These are phyloP conservation scores for Deilephila elpenor DNA, from an alignment of 2,888 invertebrate genomes.

Conservation along the genomic window DNA sequence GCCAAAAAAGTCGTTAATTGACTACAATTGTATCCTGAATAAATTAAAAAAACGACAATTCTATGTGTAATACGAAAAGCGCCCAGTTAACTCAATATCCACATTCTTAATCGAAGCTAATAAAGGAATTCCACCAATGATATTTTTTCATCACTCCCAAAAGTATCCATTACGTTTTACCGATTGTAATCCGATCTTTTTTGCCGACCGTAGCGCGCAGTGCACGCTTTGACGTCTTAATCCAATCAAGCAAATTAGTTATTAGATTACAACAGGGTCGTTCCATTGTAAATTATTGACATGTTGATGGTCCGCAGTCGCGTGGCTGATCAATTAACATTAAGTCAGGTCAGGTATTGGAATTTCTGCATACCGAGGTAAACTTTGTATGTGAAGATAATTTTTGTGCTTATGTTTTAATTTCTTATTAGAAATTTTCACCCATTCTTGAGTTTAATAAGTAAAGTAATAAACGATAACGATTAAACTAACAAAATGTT, in stretches of 20 bases:
- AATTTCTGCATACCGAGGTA: neutral
- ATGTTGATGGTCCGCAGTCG: conserved; percentile 55
- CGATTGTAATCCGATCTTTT: conserved; percentile 69
- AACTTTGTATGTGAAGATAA: neutral
- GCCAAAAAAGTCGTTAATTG: too few relatives aligned
- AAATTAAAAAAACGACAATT: too few relatives aligned
- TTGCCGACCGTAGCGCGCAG: conserved; percentile 69
- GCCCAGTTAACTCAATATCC: too few relatives aligned
- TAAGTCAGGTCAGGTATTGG: conserved; percentile 69
- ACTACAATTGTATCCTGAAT: too few relatives aligned
- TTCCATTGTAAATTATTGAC: conserved; percentile 64
- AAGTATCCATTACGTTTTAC: conserved; percentile 60
- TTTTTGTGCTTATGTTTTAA: neutral
- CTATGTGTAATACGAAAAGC: neutral
- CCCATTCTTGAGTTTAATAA: too few relatives aligned
- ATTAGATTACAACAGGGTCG: conserved; percentile 65
- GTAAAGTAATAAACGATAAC: too few relatives aligned
- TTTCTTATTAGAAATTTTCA: too few relatives aligned
- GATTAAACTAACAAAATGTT: too few relatives aligned
- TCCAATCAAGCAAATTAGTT: conserved; percentile 79
- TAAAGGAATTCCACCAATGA: neutral
- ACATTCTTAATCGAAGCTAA: neutral
- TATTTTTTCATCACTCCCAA: conserved; percentile 33
- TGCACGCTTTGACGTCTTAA: conserved; percentile 80
- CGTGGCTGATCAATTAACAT: conserved; percentile 66